Evolutionary conservation across 2,797 vertebrate species (phyloP), one percentile per base, ranked within the genome.

Genomic region (Eutrigla gurnardus): DNA sequence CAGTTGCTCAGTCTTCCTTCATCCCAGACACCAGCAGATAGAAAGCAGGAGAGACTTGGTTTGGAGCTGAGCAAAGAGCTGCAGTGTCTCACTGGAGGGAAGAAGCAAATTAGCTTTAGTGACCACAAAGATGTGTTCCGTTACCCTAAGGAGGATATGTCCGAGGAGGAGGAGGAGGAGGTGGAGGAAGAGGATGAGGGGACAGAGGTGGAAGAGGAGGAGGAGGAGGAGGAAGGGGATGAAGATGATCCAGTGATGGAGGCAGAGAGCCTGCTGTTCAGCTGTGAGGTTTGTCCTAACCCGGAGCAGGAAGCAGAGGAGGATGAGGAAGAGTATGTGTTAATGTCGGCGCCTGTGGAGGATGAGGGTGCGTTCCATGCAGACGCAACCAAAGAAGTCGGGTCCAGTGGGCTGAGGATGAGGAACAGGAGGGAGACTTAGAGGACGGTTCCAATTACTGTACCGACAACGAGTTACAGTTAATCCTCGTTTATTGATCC

Each of bases 181-280:
- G 63, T 74, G 1, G 77, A 83, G 2, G 83, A 87, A 3, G 61
- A 60, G 7, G 82, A 86, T 4, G 61, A 66, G 8, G 76, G 92
- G 0, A 91, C 91, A 0, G 93, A 94, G 25, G 94, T 94, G n/a
- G 54, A 58, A 11, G 55, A 58, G 3, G 95, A 92, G 6, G 94
- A 90, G 42, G 94, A 89, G 6, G 88, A 91, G 42, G 94, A 89
- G 6, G 88, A 91, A 2, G 90, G 50, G 0, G 95, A 96, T 69
- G 94, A 96, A 3, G 96, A 96, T 0, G 96, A 98, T 74, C 97
- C 97, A 2, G 93, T 96, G 71, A 90, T 97, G 61, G 86, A 96
- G 86, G 97, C 97, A 0, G 97, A 98, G 89, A 97, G 96, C 0
- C 88, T 94, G 71, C 93, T 82, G 18, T 97, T 98, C 87, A 80